Evolutionary conservation across 2,888 invertebrate genomes (phyloP), one percentile per base, ranked within the genome.

Genomic region (Heliconius ethilla): DNA sequence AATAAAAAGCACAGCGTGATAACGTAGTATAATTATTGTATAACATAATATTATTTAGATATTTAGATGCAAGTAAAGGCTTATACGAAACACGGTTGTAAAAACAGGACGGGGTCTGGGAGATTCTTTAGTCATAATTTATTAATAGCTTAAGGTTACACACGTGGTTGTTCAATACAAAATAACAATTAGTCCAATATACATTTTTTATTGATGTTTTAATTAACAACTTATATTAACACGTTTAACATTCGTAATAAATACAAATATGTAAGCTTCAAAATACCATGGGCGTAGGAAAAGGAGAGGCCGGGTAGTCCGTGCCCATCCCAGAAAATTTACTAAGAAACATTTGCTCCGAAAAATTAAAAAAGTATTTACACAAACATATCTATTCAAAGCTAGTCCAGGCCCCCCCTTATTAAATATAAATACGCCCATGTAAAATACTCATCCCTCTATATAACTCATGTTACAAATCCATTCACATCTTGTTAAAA

Each of bases 1-100:
- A 76, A 51, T 70, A 72, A 79, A 40, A 75, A 79, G 78, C 79
- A 79, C 75, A 75, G 73, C 78, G 79, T 79, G 79, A 79, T 79
- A 79, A 77, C 18, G 70, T 79, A 78, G 72, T 51, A 51, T 45
- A 69, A 33, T 76, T 74, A 40, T 45, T 55, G 33, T 40, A 25
- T 75, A 69, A 45, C 69, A 59, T 59, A 59, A 59, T 59, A 72
- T 72, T 70, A 27, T 33, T 62, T 76, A 78, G 59, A 70, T 45
- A 63, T 18, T 40, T 63, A 73, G 45, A 37, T 70, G 37, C 40
- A 27, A 72, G 55, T 76, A 70, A 33, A 76, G 65, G 66, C 37
- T 76, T 65, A 72, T 66, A 51, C 70, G 45, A 72, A 37, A 76
- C 72, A 27, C 76, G 33, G 72, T 76, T 72, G 72, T 72, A 66